Evolutionary conservation across 1,140 invertebrate genomes (phyloP), one percentile per base, ranked within the genome.

Genomic region (Caerostris darwini): DNA sequence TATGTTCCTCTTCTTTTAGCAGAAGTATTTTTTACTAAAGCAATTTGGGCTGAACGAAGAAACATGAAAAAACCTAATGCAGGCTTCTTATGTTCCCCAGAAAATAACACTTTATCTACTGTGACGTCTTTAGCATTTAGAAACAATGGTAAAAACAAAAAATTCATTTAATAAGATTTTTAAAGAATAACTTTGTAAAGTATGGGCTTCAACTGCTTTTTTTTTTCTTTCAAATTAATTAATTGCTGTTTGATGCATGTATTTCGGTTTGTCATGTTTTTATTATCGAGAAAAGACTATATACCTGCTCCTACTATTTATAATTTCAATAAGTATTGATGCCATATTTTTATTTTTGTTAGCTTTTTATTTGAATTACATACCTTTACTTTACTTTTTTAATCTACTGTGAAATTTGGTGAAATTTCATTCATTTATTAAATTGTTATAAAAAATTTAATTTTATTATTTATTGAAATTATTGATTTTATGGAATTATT

Each of bases 61-160:
- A 57, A 59, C 10, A 57, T 58, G 56, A 34, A 34, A 57, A 19
- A 59, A n/a, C 57, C 50, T 2, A 85, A 85, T 85, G 83, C 56
- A 58, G 83, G 86, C 12, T 88, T 67, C 19, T 34, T 67, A 50
- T 88, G 86, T 17, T 17, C 67, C 17, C 50, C 59, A 7, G 34
- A 50, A 53, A 53, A 88, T 53, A 54, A 61, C 7, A 64, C 12
- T 53, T 64, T 88, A 67, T 88, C 86, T 17, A 64, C 50, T 17
- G 10, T 88, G 50, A 88, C 86, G 17, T 88, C 86, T n/a, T 12
- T 88, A 54, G 86, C 86, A 5, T 88, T 88, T 54, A 88, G 86
- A 88, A 88, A 53, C 19, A 59, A 88, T 64, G 86, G 86, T 88
- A 64, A 85, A n/a, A 4, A 85, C 17, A 64, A 64, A 64, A 1